Conservation (phyloP, 2,113 vertebrate genomes). For the Oreochromis niloticus region DNA sequence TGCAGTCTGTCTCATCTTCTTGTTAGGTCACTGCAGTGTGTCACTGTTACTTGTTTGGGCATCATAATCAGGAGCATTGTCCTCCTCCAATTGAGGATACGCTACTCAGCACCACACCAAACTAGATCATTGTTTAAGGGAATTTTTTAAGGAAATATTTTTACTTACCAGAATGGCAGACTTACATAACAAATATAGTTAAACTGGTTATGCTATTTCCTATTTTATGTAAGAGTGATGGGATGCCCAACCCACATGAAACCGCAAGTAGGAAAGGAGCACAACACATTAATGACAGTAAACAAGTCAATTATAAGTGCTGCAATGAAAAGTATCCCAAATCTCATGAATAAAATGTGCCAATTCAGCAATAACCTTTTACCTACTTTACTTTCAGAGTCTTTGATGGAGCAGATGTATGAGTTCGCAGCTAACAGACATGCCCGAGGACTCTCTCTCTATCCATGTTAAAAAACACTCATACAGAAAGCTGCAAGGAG, state of each 20-base stretch:
- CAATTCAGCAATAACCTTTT: rapidly evolving
- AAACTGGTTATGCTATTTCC: neutral
- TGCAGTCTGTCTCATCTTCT: neutral
- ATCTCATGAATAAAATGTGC: rapidly evolving
- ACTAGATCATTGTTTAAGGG: neutral
- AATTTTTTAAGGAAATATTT: neutral
- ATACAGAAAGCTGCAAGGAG: neutral
- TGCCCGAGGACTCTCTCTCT: neutral
- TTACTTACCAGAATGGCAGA: neutral
- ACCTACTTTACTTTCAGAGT: neutral
- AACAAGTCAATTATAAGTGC: rapidly evolving
- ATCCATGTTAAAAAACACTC: neutral
- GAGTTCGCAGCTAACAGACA: neutral
- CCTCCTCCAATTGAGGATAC: rapidly evolving
- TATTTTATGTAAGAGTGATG: rapidly evolving
- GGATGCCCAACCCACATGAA: neutral
- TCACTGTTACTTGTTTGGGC: neutral
- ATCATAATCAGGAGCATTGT: neutral
- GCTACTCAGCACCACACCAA: neutral
- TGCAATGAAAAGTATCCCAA: neutral
- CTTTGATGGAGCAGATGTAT: neutral
- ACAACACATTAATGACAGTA: rapidly evolving
- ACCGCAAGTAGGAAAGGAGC: neutral
- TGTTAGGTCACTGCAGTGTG: neutral
- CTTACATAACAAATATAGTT: neutral